Conservation (phyloP, 2,113 vertebrate species). For the Ammospiza nelsoni region DNA sequence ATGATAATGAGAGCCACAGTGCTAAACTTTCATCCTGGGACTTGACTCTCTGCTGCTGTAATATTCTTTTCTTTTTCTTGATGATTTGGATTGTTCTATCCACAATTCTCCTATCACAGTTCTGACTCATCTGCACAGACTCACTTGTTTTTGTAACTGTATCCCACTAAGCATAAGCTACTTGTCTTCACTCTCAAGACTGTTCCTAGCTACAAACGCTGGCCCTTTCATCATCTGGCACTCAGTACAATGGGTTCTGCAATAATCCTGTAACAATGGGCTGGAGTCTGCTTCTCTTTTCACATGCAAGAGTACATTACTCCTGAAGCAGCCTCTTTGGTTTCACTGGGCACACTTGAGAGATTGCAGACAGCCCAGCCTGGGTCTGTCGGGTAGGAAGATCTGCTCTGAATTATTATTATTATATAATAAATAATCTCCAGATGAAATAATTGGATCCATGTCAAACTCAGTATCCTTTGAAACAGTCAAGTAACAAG, state of each 20-base stretch:
- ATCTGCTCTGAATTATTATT: background rate
- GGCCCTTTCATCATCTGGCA: background rate
- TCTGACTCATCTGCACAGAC: background rate
- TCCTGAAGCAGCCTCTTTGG: background rate
- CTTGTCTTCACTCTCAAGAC: background rate
- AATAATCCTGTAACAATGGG: background rate
- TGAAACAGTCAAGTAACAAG: background rate
- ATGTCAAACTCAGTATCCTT: slow-evolving; percentile 13
- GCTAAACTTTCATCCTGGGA: background rate
- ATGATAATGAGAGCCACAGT: background rate
- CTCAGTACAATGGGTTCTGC: background rate
- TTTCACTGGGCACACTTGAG: background rate
- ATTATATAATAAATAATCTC: slow-evolving; percentile 4
- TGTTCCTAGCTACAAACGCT: background rate
- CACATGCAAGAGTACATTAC: background rate
- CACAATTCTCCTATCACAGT: background rate
- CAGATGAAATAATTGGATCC: background rate
- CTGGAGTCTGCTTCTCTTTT: background rate
- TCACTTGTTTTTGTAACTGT: background rate
- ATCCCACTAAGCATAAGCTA: background rate
- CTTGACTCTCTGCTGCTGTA: background rate
- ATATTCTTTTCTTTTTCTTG: background rate
- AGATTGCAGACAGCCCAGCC: background rate
- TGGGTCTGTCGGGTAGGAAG: background rate
- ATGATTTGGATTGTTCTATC: background rate